Conservation (phyloP, 2,113 vertebrate genomes). For the Chascanopsetta lugubris region DNA sequence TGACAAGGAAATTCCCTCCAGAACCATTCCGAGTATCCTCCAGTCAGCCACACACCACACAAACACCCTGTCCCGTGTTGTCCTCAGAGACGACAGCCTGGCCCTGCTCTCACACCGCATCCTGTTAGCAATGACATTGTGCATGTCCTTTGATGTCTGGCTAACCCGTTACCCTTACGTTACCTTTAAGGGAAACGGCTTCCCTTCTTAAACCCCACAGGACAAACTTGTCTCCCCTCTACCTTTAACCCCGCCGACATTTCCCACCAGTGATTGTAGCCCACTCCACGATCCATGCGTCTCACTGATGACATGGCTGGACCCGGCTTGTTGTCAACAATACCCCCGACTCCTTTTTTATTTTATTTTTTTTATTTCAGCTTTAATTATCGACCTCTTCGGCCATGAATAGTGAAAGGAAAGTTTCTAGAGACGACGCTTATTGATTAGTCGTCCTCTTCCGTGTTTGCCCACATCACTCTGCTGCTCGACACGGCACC, state of each 20-base stretch:
- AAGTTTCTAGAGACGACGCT: conserved; percentile 18
- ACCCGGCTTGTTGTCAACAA: conserved; percentile 16
- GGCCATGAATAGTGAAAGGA: background rate
- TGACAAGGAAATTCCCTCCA: background rate
- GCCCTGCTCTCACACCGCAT: conserved; percentile 6
- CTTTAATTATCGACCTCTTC: conserved; percentile 28
- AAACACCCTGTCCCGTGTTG: conserved; percentile 9
- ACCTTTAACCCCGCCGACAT: conserved; percentile 14
- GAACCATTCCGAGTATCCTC: background rate
- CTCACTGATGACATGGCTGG: conserved; percentile 11
- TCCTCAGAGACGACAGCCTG: conserved; percentile 15
- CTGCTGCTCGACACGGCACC: conserved; percentile 10
- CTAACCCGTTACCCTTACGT: background rate
- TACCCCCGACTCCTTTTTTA: conserved; percentile 1
- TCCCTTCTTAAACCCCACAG: conserved; percentile 24
- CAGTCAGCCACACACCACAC: conserved; percentile 1
- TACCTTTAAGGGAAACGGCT: background rate
- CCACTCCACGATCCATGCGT: conserved; percentile 3
- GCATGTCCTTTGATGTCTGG: conserved; percentile 13
- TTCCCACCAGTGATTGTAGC: background rate
- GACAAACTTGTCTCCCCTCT: conserved; percentile 22
- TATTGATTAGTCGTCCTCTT: conserved; percentile 28
- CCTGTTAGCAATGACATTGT: conserved; percentile 26
- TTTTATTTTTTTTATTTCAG: background rate
- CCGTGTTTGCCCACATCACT: conserved; percentile 3